Conservation (phyloP, 2,113 vertebrate genomes). For the Hypocryptadius cinnamomeus region DNA sequence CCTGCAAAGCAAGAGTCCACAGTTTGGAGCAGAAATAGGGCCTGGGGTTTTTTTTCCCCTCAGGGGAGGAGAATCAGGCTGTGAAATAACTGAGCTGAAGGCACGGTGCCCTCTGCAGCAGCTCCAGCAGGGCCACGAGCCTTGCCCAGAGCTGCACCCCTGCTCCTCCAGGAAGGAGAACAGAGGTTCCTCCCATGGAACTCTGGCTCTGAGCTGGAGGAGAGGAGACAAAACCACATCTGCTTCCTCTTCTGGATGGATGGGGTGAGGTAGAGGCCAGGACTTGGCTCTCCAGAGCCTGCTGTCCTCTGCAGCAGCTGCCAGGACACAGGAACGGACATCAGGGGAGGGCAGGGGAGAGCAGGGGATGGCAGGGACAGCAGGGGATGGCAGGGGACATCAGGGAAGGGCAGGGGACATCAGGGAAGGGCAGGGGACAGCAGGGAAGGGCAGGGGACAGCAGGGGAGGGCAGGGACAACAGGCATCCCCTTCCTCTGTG, state of each 20-base stretch:
- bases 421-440: neutral
- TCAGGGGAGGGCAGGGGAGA: too few relatives aligned
- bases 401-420: too few relatives aligned
- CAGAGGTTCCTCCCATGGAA: neutral
- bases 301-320: neutral
- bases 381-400: accelerated
- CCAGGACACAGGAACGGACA: neutral
- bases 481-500: neutral
- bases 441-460: too few relatives aligned
- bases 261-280: neutral
- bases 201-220: neutral
- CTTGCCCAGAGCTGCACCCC: neutral
- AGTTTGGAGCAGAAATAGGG: neutral
- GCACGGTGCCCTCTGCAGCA: neutral
- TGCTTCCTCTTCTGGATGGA: neutral
- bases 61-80: neutral
- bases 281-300: neutral
- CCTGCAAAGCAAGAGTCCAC: neutral
- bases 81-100: neutral
- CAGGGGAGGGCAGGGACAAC: neutral
- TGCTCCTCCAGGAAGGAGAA: neutral
- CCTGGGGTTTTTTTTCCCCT: neutral
- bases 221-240: neutral
- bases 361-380: neutral
- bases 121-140: neutral